phyloP scores from a whole-genome alignment of 2,797 vertebrate species.

The Eleutherodactylus coqui region DNA sequence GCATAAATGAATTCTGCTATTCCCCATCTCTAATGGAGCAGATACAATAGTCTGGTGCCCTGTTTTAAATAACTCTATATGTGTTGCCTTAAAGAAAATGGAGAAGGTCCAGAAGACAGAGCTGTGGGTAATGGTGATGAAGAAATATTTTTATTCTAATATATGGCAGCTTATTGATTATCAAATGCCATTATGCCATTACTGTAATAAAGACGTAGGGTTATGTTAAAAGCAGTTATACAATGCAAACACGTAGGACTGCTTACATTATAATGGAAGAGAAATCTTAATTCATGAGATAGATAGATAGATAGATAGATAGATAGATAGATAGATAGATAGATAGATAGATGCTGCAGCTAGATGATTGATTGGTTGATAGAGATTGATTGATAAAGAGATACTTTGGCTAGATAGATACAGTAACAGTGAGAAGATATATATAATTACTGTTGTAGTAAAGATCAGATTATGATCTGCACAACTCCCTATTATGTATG shows the following conservation, averaged over 20 bases:
- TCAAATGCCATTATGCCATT: slow-evolving; percentile 57
- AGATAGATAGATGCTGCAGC: background rate
- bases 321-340: background rate
- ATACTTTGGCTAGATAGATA: background rate
- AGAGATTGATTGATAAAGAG: background rate
- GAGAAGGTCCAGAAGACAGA: background rate
- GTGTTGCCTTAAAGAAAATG: slow-evolving; percentile 1
- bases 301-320: slow-evolving; percentile 1
- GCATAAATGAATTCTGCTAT: slow-evolving; percentile 49
- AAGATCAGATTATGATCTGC: too few relatives aligned
- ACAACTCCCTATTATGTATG: background rate
- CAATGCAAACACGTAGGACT: background rate
- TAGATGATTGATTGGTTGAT: background rate
- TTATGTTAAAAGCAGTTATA: slow-evolving; percentile 42
- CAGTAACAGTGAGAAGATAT: background rate
- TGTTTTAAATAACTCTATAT: slow-evolving; percentile 30
- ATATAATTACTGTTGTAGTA: background rate
- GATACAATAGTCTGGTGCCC: slow-evolving; percentile 26
- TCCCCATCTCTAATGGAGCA: slow-evolving; percentile 53
- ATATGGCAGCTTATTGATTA: slow-evolving; percentile 54
- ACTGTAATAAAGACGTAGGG: slow-evolving; percentile 50
- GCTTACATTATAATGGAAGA: background rate
- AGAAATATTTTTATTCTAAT: slow-evolving; percentile 52
- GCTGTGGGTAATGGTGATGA: slow-evolving; percentile 35
- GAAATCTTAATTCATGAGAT: background rate